Evolutionary conservation across 1,140 invertebrate genomes (phyloP).

Genomic region (Acyrthosiphon pisum): DNA sequence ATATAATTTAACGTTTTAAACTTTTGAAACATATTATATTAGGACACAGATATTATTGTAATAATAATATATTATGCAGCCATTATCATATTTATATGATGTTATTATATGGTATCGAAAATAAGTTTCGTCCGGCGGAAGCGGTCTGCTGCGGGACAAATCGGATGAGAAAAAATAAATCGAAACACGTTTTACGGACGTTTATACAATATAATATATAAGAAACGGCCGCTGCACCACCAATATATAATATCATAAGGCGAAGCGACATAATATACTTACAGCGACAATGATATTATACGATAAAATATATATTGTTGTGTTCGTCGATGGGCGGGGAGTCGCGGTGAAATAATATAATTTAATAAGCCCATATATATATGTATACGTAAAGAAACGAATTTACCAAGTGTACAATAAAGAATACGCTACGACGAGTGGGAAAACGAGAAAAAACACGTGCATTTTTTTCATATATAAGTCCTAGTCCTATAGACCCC

Average conservation of each 20-base stretch:
- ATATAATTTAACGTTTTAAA: neutral
- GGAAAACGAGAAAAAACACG: neutral
- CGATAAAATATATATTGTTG: neutral
- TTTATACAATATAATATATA: neutral
- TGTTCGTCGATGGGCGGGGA: neutral
- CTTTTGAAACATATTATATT: neutral
- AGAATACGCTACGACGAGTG: neutral
- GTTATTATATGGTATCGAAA: neutral
- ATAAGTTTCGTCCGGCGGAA: constrained; percentile 26
- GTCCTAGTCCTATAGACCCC: neutral
- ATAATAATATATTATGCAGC: neutral
- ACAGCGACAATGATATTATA: neutral
- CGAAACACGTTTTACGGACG: neutral
- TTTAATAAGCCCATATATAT: neutral
- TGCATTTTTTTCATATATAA: neutral
- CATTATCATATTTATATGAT: neutral
- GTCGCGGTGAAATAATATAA: neutral
- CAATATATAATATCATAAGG: neutral
- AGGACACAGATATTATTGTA: neutral
- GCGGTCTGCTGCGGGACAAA: neutral
- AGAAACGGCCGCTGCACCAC: neutral
- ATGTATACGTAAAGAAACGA: neutral
- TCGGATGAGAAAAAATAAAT: neutral
- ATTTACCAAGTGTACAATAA: neutral
- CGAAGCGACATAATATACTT: neutral